Evolutionary conservation across 2,113 vertebrate species (phyloP).

Genomic region (Ciconia stormi): DNA sequence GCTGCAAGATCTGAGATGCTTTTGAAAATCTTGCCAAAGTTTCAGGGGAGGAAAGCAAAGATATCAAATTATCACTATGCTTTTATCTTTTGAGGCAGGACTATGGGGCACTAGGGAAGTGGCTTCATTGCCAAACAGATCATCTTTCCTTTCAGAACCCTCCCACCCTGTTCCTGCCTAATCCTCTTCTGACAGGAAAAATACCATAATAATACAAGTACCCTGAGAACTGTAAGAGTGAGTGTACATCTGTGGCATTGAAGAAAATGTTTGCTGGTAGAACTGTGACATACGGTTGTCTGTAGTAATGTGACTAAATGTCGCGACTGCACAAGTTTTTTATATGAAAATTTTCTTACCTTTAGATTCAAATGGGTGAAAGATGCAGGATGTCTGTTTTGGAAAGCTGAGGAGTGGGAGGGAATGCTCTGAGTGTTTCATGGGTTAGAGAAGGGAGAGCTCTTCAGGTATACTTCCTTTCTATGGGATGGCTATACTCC

Average conservation of each 20-base stretch:
- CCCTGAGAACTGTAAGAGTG: background rate
- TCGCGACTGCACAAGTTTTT: background rate
- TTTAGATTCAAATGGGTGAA: background rate
- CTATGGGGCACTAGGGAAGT: background rate
- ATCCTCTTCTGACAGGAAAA: background rate
- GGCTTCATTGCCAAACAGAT: background rate
- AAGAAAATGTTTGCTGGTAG: background rate
- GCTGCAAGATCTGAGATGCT: background rate
- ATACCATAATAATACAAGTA: background rate
- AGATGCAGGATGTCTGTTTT: background rate
- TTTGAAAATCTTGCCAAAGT: background rate
- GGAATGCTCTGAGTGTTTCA: background rate
- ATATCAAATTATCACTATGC: background rate
- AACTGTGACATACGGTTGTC: fast-evolving
- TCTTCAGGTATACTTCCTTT: background rate
- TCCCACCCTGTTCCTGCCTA: background rate
- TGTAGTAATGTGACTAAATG: background rate
- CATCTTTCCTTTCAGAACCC: background rate
- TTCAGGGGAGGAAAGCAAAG: background rate
- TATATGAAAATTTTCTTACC: background rate
- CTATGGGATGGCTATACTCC: background rate
- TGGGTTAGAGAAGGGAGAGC: background rate
- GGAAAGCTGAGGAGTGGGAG: background rate
- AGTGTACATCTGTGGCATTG: background rate
- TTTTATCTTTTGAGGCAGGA: background rate